Evolutionary conservation across 2,797 vertebrate species (phyloP).

Genomic region (Picus viridis): DNA sequence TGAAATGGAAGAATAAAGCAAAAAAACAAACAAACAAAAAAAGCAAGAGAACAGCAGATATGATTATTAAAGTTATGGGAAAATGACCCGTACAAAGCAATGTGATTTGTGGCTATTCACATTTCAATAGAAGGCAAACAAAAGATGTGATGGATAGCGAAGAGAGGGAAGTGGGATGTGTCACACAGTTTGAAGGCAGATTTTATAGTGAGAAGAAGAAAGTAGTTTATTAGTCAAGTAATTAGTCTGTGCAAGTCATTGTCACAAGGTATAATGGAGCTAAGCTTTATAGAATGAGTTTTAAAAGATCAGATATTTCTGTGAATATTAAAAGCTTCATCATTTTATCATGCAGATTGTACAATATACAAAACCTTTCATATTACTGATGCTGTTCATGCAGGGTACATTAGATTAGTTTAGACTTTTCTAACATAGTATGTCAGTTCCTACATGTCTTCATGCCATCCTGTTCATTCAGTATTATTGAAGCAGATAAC

Average conservation of each 20-base stretch:
- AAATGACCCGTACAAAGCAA: neutral
- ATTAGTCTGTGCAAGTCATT: slow-evolving; percentile 50
- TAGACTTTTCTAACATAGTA: neutral
- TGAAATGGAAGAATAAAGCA: neutral
- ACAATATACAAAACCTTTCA: neutral
- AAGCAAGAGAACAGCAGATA: neutral
- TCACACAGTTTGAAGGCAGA: slow-evolving; percentile 15
- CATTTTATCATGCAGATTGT: neutral
- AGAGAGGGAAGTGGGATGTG: neutral
- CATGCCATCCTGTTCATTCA: neutral
- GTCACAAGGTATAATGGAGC: slow-evolving; percentile 9
- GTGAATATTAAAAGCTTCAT: slow-evolving; percentile 25
- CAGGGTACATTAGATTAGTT: neutral
- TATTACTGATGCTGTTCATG: neutral
- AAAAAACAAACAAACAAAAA: neutral
- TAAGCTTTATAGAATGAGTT: neutral
- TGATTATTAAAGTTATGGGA: neutral
- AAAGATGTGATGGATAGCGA: neutral
- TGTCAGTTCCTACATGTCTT: neutral
- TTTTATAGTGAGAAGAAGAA: slow-evolving; percentile 20
- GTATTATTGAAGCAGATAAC: neutral
- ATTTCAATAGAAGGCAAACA: neutral
- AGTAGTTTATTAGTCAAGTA: slow-evolving; percentile 46
- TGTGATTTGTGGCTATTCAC: neutral
- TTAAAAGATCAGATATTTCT: neutral